Evolutionary conservation across 2,888 invertebrate species (phyloP).

Genomic region (Latrodectus hesperus): DNA sequence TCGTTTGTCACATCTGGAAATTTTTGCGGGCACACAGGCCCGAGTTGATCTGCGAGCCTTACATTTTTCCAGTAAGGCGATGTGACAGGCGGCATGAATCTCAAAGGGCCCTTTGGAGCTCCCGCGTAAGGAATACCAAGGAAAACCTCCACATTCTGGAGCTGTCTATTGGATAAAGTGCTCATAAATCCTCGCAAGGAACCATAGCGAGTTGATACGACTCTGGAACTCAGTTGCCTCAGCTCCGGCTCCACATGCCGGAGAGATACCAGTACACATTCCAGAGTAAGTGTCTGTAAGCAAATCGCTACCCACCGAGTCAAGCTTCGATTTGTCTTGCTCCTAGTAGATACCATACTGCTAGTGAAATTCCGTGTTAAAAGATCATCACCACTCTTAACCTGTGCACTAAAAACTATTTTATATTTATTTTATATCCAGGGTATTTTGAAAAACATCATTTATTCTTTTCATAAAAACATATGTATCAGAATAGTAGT

Average conservation of each 20-base stretch:
- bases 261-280: slow-evolving; percentile 31
- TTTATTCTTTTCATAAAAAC: neutral
- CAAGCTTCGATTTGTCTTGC: slow-evolving; percentile 1
- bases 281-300: slow-evolving; percentile 35
- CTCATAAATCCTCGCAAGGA: slow-evolving; percentile 73
- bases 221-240: slow-evolving; percentile 71
- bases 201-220: slow-evolving; percentile 75
- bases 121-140: slow-evolving; percentile 77
- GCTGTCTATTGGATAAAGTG: slow-evolving; percentile 73
- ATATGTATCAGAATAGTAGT: neutral
- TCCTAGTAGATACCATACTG: no score
- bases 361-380: no score
- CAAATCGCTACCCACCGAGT: slow-evolving; percentile 28
- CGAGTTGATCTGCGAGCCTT: slow-evolving; percentile 71
- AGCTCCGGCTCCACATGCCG: slow-evolving; percentile 54
- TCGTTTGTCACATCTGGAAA: slow-evolving; percentile 72
- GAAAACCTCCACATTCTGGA: slow-evolving; percentile 90
- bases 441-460: neutral
- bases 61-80: slow-evolving; percentile 75
- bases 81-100: slow-evolving; percentile 76
- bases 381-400: neutral
- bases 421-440: neutral
- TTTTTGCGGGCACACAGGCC: slow-evolving; percentile 76
- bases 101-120: slow-evolving; percentile 73
- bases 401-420: neutral